phyloP scores from a whole-genome alignment of 2,888 invertebrate genomes.

The Nesidiocoris tenuis region DNA sequence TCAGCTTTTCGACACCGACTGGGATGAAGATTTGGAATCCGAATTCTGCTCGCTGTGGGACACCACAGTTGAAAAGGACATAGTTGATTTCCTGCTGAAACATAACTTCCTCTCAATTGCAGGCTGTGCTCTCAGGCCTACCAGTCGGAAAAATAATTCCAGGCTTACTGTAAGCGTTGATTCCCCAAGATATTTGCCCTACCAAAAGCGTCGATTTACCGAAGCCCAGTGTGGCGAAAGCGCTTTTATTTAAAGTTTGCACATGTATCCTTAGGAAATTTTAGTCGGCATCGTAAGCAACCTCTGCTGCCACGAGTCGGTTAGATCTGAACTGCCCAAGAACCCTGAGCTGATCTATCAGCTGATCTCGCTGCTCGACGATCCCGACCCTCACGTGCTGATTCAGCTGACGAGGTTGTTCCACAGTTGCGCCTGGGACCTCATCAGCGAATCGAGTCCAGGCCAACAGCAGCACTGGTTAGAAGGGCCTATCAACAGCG shows the following conservation, averaged over 20 bases:
- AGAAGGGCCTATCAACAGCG: slow-evolving; percentile 44
- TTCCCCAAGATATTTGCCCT: not conserved
- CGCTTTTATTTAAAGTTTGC: no score
- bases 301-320: slow-evolving; percentile 69
- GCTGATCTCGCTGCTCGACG: slow-evolving; percentile 59
- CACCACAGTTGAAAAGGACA: slow-evolving; percentile 77
- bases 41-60: slow-evolving; percentile 81
- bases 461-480: slow-evolving; percentile 44
- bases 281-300: slow-evolving; percentile 81
- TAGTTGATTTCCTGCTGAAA: slow-evolving; percentile 67
- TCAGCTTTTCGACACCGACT: slow-evolving; percentile 58
- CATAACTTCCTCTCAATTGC: slow-evolving; percentile 69
- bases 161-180: slow-evolving; percentile 20
- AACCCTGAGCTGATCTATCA: slow-evolving; percentile 61
- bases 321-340: slow-evolving; percentile 61
- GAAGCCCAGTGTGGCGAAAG: not conserved
- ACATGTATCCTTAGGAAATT: slow-evolving; percentile 71
- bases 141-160: slow-evolving; percentile 17
- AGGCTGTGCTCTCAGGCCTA: slow-evolving; percentile 15
- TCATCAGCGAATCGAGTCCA: slow-evolving; percentile 50
- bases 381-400: slow-evolving; percentile 70
- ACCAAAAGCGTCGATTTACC: no score
- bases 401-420: slow-evolving; percentile 72
- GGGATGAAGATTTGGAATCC: slow-evolving; percentile 66
- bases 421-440: slow-evolving; percentile 53